phyloP scores from a whole-genome alignment of 2,888 invertebrate species.

The Drosophila kuntzei region DNA sequence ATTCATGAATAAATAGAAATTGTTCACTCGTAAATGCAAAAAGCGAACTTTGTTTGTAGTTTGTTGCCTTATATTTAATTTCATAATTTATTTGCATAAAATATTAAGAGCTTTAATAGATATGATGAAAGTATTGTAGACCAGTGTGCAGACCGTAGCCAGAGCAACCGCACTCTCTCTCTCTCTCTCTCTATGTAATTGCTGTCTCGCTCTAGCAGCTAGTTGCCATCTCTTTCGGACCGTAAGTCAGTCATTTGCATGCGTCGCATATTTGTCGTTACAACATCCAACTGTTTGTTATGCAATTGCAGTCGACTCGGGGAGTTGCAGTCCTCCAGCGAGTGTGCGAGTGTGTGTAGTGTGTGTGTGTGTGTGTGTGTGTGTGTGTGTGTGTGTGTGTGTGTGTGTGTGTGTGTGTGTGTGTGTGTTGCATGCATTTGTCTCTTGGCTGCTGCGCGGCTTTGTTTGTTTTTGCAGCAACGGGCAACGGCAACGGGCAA shows the following conservation, averaged over 20 bases:
- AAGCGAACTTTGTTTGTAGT: not conserved
- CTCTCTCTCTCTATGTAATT: slow-evolving; percentile 8
- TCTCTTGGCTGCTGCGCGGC: slow-evolving; percentile 46
- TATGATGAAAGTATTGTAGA: not conserved
- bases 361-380: slow-evolving; percentile 11
- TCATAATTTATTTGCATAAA: slow-evolving; percentile 21
- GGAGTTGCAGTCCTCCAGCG: slow-evolving; percentile 50
- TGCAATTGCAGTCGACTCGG: slow-evolving; percentile 75
- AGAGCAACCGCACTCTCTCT: not conserved
- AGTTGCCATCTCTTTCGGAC: slow-evolving; percentile 58
- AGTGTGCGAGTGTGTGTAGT: slow-evolving; percentile 14
- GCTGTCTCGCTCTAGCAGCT: slow-evolving; percentile 20
- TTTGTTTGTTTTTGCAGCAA: slow-evolving; percentile 45
- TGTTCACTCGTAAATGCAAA: not conserved
- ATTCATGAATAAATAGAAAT: not conserved
- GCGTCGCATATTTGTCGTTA: slow-evolving; percentile 82
- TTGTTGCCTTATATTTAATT: slow-evolving; percentile 2
- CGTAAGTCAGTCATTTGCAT: slow-evolving; percentile 81
- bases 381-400: slow-evolving; percentile 12
- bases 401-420: slow-evolving; percentile 26
- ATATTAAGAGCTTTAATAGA: slow-evolving; percentile 1
- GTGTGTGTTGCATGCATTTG: slow-evolving; percentile 24
- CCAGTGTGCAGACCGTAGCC: slow-evolving; percentile 34
- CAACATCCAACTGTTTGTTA: slow-evolving; percentile 81
- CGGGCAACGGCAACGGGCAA: slow-evolving; percentile 45